A percentile compares a stretch with the other conserved stretches of the same genome.
Conservation (phyloP, 2,888 invertebrate genomes). For the Plutella xylostella region DNA sequence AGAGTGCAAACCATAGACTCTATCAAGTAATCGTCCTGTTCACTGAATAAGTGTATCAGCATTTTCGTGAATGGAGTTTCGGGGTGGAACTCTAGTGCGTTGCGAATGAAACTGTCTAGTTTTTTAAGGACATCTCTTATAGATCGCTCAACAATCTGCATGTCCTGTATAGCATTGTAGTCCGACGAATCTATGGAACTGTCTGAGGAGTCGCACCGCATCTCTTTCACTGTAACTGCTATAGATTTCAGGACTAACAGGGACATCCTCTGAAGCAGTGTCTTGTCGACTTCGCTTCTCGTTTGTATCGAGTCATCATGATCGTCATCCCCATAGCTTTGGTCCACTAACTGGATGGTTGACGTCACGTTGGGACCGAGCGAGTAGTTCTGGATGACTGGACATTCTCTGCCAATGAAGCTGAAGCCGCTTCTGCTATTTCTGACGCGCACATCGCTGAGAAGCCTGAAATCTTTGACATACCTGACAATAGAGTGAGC, state of each 20-base stretch:
- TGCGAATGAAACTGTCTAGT: constrained; percentile 84
- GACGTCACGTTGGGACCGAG: constrained; percentile 48
- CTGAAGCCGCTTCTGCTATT: constrained; percentile 57
- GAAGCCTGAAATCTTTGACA: constrained; percentile 84
- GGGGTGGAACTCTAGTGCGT: constrained; percentile 85
- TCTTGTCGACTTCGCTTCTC: constrained; percentile 75
- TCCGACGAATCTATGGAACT: constrained; percentile 87
- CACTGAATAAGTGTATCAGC: constrained; percentile 87
- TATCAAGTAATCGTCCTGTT: constrained; percentile 91
- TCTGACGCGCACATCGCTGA: constrained; percentile 67
- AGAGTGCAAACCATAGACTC: constrained; percentile 93
- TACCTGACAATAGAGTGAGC: constrained; percentile 88
- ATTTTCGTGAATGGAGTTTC: constrained; percentile 90
- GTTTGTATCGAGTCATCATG: constrained; percentile 41
- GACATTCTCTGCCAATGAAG: constrained; percentile 55
- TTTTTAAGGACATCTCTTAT: constrained; percentile 86
- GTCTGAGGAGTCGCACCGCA: constrained; percentile 87
- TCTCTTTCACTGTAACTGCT: constrained; percentile 91
- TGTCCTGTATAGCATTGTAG: constrained; percentile 88
- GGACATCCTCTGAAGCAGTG: constrained; percentile 87
- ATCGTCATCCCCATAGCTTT: constrained; percentile 57
- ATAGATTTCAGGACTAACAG: constrained; percentile 89
- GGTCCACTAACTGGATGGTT: constrained; percentile 53
- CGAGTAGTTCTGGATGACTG: constrained; percentile 43
- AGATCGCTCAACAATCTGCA: constrained; percentile 88